A percentile compares a stretch with the other conserved stretches of the same genome.
Evolutionary conservation across 2,888 invertebrate genomes (phyloP).

Genomic region (Nomada fucata): DNA sequence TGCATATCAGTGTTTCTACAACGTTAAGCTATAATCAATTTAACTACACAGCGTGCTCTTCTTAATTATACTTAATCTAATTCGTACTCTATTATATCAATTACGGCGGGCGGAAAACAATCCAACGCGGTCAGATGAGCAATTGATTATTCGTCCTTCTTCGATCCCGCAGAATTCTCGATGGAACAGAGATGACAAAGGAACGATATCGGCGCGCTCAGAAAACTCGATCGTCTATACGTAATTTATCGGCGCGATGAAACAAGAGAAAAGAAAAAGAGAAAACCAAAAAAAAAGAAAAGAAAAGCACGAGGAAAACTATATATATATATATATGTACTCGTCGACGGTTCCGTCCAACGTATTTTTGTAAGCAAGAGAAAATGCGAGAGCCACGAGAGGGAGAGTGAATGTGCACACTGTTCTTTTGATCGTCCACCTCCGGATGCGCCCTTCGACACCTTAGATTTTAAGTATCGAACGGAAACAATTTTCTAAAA

Average conservation of each 20-base stretch:
- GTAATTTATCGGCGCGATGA: conserved; percentile 19
- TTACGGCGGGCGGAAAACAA: neutral
- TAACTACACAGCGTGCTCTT: no score
- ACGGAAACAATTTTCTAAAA: neutral
- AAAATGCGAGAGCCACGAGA: conserved; percentile 47
- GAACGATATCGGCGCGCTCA: conserved; percentile 43
- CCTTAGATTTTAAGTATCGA: neutral
- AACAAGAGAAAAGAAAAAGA: neutral
- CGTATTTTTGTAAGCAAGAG: conserved; percentile 78
- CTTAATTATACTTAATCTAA: no score
- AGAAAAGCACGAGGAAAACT: conserved; percentile 55
- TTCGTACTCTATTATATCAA: neutral
- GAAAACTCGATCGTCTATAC: conserved; percentile 38
- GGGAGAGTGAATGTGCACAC: conserved; percentile 34
- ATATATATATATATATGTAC: conserved; percentile 32
- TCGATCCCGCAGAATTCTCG: conserved; percentile 46
- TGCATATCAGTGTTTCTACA: conserved; percentile 29
- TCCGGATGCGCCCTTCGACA: conserved; percentile 34
- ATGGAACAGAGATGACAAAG: conserved; percentile 36
- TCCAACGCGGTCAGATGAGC: neutral
- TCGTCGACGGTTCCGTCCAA: conserved; percentile 78
- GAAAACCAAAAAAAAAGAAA: conserved; percentile 4
- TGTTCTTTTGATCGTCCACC: conserved; percentile 38
- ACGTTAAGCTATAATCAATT: neutral
- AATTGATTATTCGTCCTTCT: conserved; percentile 6